A percentile compares a stretch with the other conserved stretches of the same genome.
Evolutionary conservation across 2,797 vertebrate species (phyloP).

Genomic region (Parauchenoglanis ngamensis): DNA sequence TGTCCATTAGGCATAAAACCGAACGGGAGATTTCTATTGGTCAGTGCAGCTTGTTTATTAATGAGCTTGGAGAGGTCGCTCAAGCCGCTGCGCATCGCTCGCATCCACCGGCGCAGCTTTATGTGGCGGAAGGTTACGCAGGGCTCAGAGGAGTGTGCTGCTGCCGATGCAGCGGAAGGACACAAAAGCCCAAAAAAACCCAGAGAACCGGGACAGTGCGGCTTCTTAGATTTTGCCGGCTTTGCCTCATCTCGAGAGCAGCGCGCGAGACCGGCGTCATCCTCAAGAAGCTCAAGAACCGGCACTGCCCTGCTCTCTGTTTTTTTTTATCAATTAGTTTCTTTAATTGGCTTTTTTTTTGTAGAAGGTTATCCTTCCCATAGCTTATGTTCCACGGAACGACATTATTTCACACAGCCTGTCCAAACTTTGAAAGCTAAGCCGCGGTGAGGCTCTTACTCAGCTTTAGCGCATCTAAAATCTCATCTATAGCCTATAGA

Average conservation of each 20-base stretch:
- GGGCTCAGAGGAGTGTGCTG: constrained; percentile 33
- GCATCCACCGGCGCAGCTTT: constrained; percentile 56
- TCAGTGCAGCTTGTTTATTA: background rate
- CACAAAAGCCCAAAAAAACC: constrained; percentile 37
- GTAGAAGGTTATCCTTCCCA: background rate
- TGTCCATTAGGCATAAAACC: constrained; percentile 3
- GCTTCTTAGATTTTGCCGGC: constrained; percentile 70
- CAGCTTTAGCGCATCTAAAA: background rate
- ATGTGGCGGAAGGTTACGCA: constrained; percentile 44
- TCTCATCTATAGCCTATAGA: background rate
- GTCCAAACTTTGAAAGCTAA: constrained; percentile 16
- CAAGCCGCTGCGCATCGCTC: constrained; percentile 43
- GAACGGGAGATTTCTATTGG: background rate
- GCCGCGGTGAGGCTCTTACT: background rate
- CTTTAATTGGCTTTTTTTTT: constrained; percentile 40
- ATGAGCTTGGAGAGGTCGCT: constrained; percentile 28
- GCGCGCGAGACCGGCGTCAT: constrained; percentile 65
- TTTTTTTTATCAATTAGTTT: constrained; percentile 16
- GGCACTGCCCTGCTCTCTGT: constrained; percentile 75
- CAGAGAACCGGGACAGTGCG: constrained; percentile 63
- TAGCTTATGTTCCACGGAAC: constrained; percentile 14
- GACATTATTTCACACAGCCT: background rate
- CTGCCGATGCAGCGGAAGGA: constrained; percentile 27
- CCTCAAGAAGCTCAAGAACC: constrained; percentile 70
- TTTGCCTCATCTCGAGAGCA: constrained; percentile 71